Evolutionary conservation across 2,888 invertebrate species (phyloP).

Genomic region (Eristalinus aeneus): DNA sequence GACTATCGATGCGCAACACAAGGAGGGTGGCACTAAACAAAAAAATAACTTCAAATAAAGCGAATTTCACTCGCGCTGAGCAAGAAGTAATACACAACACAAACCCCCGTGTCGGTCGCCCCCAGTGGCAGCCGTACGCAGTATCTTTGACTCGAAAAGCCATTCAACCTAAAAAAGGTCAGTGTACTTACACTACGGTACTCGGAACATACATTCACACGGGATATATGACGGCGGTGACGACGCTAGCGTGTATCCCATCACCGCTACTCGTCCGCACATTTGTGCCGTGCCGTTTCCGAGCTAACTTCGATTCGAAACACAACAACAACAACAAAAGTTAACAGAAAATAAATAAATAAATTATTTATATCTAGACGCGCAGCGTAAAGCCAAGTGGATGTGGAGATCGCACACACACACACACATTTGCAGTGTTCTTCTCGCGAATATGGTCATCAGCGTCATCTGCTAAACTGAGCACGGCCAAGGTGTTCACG

Average conservation of each 20-base stretch:
- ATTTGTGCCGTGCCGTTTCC: conserved; percentile 38
- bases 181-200: conserved; percentile 68
- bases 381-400: conserved; percentile 15
- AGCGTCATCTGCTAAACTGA: conserved; percentile 62
- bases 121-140: conserved; percentile 57
- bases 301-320: conserved; percentile 24
- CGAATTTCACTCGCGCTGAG: conserved; percentile 60
- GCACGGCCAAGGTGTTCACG: conserved; percentile 67
- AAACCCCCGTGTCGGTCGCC: not conserved
- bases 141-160: conserved; percentile 62
- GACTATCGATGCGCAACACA: not conserved
- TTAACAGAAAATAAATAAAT: conserved; percentile 26
- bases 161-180: conserved; percentile 71
- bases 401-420: not conserved
- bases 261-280: conserved; percentile 9
- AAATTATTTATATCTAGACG: conserved; percentile 62
- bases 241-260: conserved; percentile 18
- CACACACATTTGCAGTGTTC: conserved; percentile 8
- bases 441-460: conserved; percentile 51
- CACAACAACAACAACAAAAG: not conserved
- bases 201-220: conserved; percentile 30
- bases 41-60: conserved; percentile 21
- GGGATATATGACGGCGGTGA: conserved; percentile 34
- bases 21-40: conserved; percentile 31
- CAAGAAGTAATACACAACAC: conserved; percentile 22